Evolutionary conservation across 2,888 invertebrate species (phyloP).

Genomic region (Elaeidobius kamerunicus): DNA sequence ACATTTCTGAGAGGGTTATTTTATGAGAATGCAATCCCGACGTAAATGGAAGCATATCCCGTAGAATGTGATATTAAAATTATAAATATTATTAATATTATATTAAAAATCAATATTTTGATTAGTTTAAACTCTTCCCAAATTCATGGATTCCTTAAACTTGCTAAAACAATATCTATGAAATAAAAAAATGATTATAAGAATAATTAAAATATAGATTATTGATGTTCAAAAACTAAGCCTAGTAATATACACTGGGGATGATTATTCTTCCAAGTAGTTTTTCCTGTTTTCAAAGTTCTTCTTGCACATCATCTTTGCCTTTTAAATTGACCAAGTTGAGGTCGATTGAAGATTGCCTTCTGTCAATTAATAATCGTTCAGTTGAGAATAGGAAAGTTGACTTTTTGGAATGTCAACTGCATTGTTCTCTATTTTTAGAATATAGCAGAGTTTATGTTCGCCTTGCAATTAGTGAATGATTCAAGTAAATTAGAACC

Average conservation of each 20-base stretch:
- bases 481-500: background rate
- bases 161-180: too few relatives aligned
- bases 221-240: too few relatives aligned
- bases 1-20: too few relatives aligned
- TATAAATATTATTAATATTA: too few relatives aligned
- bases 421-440: background rate
- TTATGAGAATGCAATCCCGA: too few relatives aligned
- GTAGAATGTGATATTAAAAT: too few relatives aligned
- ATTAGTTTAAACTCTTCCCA: too few relatives aligned
- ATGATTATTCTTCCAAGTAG: background rate
- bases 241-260: background rate
- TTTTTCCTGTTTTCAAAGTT: background rate
- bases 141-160: too few relatives aligned
- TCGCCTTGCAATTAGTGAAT: background rate
- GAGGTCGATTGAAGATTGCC: constrained; percentile 1
- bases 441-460: background rate
- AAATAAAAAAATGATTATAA: too few relatives aligned
- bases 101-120: too few relatives aligned
- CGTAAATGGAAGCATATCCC: too few relatives aligned
- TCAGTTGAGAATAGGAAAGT: background rate
- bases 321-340: background rate
- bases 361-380: background rate
- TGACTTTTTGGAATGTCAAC: background rate
- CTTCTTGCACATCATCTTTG: background rate
- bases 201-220: too few relatives aligned